Percentiles rank a stretch among this genome's conserved stretches.
Evolutionary conservation across 2,888 invertebrate genomes (phyloP).

Genomic region (Ametastegia equiseti): DNA sequence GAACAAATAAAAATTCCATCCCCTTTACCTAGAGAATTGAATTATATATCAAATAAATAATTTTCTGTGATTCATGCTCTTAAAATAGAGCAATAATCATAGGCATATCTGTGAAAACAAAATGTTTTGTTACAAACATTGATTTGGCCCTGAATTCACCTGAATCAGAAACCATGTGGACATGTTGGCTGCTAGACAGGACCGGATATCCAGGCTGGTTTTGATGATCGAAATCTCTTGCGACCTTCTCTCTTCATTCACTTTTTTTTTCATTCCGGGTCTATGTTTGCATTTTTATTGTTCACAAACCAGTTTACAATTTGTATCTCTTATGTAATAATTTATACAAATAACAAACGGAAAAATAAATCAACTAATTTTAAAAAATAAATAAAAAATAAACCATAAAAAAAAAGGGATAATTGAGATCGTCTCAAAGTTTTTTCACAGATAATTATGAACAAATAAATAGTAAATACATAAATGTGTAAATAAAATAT

Average conservation of each 20-base stretch:
- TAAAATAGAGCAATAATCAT: neutral
- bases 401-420: neutral
- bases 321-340: slow-evolving; percentile 44
- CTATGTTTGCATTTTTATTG: slow-evolving; percentile 57
- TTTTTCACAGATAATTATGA: neutral
- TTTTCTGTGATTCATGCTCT: too few relatives aligned
- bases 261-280: slow-evolving; percentile 56
- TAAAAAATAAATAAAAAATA: neutral
- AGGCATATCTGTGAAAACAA: neutral
- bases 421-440: neutral
- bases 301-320: slow-evolving; percentile 55
- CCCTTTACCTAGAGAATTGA: too few relatives aligned
- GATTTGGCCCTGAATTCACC: slow-evolving; percentile 75
- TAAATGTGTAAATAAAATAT: slow-evolving; percentile 1
- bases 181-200: slow-evolving; percentile 65
- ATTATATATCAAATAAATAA: too few relatives aligned
- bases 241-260: slow-evolving; percentile 64
- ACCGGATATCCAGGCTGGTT: slow-evolving; percentile 42
- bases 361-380: neutral
- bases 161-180: slow-evolving; percentile 73
- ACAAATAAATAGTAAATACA: slow-evolving; percentile 2
- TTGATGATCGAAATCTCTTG: slow-evolving; percentile 48
- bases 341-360: neutral
- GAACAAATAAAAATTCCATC: too few relatives aligned
- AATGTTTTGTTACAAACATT: slow-evolving; percentile 68